Conservation (phyloP, 2,888 invertebrate genomes). For the Eurytoma adleriae region DNA sequence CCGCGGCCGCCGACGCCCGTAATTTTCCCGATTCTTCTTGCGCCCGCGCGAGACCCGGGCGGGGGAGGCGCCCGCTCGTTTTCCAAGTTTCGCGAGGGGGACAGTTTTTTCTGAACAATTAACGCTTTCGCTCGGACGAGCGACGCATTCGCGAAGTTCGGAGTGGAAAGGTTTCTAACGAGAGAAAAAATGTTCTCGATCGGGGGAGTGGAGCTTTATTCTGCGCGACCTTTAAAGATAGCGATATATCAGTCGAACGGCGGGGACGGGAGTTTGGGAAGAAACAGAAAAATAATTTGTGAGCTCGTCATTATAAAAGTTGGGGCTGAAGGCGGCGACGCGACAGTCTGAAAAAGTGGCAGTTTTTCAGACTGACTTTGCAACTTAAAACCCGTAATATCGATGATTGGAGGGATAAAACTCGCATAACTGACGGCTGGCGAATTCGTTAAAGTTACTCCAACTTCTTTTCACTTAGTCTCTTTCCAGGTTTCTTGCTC, state of each 20-base stretch:
- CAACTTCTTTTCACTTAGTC: not conserved
- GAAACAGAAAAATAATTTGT: slow-evolving; percentile 23
- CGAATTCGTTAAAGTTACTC: slow-evolving; percentile 29
- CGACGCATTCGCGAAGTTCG: not conserved
- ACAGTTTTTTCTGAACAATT: not conserved
- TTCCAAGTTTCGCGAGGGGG: not conserved
- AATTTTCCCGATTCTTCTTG: slow-evolving; percentile 37
- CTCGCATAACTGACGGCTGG: slow-evolving; percentile 22
- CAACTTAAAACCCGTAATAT: slow-evolving; percentile 42
- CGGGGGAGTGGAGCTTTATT: too few species aligned
- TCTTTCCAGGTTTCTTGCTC: too few species aligned
- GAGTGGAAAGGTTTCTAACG: not conserved
- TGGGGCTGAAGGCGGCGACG: slow-evolving; percentile 4
- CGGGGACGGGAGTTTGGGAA: not conserved
- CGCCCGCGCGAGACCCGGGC: not conserved
- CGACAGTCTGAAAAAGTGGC: slow-evolving; percentile 30
- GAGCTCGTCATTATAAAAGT: slow-evolving; percentile 44
- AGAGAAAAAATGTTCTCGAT: too few species aligned
- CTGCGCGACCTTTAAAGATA: too few species aligned
- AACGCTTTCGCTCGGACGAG: too few species aligned
- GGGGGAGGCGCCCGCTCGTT: not conserved
- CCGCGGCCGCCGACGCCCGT: slow-evolving; percentile 8
- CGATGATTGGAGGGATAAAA: slow-evolving; percentile 37
- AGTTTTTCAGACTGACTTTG: slow-evolving; percentile 21
- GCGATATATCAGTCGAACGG: not conserved